Conservation (phyloP, 2,797 vertebrate species). For the Merluccius polli region DNA sequence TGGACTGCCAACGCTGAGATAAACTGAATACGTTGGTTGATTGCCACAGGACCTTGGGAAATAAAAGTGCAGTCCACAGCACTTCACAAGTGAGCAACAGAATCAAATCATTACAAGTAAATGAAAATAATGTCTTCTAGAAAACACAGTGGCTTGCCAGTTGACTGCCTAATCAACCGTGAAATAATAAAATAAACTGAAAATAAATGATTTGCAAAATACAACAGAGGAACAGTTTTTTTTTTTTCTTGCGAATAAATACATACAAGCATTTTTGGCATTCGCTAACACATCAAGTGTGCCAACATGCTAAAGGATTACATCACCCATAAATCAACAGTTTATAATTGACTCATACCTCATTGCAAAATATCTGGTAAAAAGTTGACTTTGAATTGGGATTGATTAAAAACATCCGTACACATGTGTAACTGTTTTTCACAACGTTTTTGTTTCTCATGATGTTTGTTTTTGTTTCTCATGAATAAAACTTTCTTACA, state of each 20-base stretch:
- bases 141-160: neutral
- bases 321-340: neutral
- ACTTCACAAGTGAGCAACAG: neutral
- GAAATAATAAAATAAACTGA: too few relatives aligned
- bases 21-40: too few relatives aligned
- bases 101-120: neutral
- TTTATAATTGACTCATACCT: neutral
- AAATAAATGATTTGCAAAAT: neutral
- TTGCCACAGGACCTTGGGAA: too few relatives aligned
- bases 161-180: too few relatives aligned
- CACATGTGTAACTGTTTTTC: too few relatives aligned
- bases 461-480: too few relatives aligned
- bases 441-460: too few relatives aligned
- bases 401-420: neutral
- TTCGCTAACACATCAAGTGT: neutral
- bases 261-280: neutral
- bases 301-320: neutral
- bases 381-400: neutral
- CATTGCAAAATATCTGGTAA: neutral
- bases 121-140: too few relatives aligned
- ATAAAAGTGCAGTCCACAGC: too few relatives aligned
- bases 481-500: neutral
- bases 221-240: neutral
- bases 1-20: neutral
- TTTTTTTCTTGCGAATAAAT: too few relatives aligned